Conservation (phyloP, 2,113 vertebrate genomes). For the Leptosomus discolor region DNA sequence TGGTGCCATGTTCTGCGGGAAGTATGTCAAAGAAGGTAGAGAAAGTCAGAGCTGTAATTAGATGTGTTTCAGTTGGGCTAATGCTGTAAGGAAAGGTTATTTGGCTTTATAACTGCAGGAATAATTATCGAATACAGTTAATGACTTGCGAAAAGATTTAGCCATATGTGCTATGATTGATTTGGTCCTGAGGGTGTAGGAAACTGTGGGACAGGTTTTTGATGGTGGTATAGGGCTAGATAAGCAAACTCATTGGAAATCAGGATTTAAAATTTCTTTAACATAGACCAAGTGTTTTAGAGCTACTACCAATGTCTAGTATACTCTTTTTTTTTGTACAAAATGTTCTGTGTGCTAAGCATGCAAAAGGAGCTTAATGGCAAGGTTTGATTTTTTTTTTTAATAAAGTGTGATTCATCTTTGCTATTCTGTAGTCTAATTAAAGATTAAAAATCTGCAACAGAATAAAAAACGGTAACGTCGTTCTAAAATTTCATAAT, state of each 20-base stretch:
- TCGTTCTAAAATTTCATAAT: not conserved
- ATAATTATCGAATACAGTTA: rapidly evolving
- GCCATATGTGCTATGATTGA: rapidly evolving
- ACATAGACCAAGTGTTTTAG: not conserved
- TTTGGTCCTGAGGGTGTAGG: not conserved
- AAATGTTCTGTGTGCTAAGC: not conserved
- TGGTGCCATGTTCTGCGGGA: not conserved
- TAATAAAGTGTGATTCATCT: constrained; percentile 38
- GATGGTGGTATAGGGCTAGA: not conserved
- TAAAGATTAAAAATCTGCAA: constrained; percentile 38
- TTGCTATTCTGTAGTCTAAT: constrained; percentile 32
- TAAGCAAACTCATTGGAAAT: not conserved
- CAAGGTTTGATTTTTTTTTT: not conserved
- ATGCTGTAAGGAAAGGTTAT: not conserved
- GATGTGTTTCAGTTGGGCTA: not conserved
- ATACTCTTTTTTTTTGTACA: not conserved
- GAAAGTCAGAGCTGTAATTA: not conserved
- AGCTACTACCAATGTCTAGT: not conserved
- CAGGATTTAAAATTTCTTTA: not conserved
- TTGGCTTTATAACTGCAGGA: not conserved
- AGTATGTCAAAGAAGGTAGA: not conserved
- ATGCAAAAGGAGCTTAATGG: not conserved
- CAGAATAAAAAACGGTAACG: not conserved
- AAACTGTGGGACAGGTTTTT: not conserved
- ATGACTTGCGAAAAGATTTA: not conserved